phyloP scores from a whole-genome alignment of 2,888 invertebrate genomes.

The Himalopsyche kuldschensis region DNA sequence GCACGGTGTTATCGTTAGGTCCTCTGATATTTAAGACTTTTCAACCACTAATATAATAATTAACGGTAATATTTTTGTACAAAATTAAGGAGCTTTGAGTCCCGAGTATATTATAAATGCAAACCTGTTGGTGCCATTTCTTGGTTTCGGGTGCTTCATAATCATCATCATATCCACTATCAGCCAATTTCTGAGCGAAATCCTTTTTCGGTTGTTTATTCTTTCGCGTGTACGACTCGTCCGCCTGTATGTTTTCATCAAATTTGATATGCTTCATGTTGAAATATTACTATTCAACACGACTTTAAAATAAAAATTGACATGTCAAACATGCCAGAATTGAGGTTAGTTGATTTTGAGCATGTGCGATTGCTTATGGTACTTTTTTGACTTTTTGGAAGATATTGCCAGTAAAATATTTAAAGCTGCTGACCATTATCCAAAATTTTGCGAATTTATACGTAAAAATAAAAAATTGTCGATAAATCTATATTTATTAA shows the following conservation, averaged over 20 bases:
- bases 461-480: no score
- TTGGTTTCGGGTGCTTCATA: slow-evolving; percentile 53
- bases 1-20: no score
- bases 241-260: slow-evolving; percentile 56
- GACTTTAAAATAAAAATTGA: not conserved
- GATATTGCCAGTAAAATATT: not conserved
- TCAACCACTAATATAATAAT: not conserved
- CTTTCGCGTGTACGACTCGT: slow-evolving; percentile 49
- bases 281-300: not conserved
- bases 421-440: not conserved
- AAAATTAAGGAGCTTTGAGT: no score
- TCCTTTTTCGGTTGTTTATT: slow-evolving; percentile 13
- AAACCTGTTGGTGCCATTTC: slow-evolving; percentile 70
- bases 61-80: no score
- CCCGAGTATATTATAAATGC: not conserved
- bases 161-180: slow-evolving; percentile 56
- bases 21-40: slow-evolving; percentile 5
- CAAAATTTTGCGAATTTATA: no score
- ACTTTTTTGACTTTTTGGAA: not conserved
- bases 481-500: no score
- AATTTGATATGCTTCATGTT: slow-evolving; percentile 59
- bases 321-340: not conserved
- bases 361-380: not conserved
- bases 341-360: not conserved
- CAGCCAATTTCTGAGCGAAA: slow-evolving; percentile 47